Base-by-base conservation (phyloP, 2,797 vertebrate genomes). In the Microchirus variegatus region DNA sequence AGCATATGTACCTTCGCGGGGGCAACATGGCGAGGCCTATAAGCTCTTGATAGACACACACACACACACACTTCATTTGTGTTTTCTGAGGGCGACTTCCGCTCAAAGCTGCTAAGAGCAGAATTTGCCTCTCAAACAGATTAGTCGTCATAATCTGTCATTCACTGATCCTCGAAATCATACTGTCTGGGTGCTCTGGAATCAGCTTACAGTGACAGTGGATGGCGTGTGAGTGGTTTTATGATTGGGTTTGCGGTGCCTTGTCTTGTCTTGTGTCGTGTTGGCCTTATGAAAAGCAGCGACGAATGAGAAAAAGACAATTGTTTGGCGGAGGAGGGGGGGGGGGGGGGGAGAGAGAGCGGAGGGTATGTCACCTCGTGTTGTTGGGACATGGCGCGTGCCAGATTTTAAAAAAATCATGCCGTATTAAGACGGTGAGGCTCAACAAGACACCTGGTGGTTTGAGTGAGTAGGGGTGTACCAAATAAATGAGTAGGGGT, bases 101-200 rank as follows among this genome's bases (percentile, higher is more conserved):
- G 64, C 68, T 75, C 56, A 31, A 81, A 83, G 84, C 85, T 66
- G 77, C 85, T 83, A 86, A 84, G 81, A 85, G 85, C 51, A 73
- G 82, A 90, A 86, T 87, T 83, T 84, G 54, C 77, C 70, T 74
- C 83, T 80, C n/a, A 79, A 87, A 89, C 85, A 88, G 89, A 90
- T 92, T 91, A 91, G 73, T 73, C 70, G 48, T 80, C 61, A 79
- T 90, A 90, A 92, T 91, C 91, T 87, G 78, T 57, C 17, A 36
- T 88, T 81, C 87, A 85, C 89, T 90, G 89, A 91, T 90, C 91
- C 88, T 90, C 76, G 75, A 92, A 92, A 85, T 91, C 89, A 87
- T 79, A 90, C 86, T 87, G 87, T 89, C 89, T 89, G 81, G 83
- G 70, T 71, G 77, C 82, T 81, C 67, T 67, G 72, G 70, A 87